A percentile compares a stretch with the other conserved stretches of the same genome.
phyloP scores from a whole-genome alignment of 2,797 vertebrate genomes.

The Melopsittacus undulatus region DNA sequence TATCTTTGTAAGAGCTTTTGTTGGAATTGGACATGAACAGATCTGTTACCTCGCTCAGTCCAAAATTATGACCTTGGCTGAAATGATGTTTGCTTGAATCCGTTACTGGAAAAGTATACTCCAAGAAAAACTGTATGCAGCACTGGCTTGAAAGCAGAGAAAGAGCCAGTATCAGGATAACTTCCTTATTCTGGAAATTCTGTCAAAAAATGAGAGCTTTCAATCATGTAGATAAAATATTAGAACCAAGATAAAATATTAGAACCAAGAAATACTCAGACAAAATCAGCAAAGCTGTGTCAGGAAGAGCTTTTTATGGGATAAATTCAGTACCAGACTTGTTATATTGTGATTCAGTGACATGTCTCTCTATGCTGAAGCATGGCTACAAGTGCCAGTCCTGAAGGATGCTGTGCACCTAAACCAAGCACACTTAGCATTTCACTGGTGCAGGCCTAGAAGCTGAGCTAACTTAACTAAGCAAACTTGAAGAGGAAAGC shows the following conservation, averaged over 20 bases:
- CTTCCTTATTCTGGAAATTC: not conserved
- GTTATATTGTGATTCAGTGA: not conserved
- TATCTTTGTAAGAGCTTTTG: constrained; percentile 27
- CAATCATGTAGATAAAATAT: not conserved
- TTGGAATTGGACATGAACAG: constrained; percentile 43
- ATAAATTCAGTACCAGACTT: not conserved
- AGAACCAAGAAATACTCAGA: not conserved
- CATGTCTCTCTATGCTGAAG: not conserved
- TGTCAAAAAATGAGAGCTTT: not conserved
- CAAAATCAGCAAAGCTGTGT: not conserved
- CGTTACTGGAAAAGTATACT: constrained; percentile 26
- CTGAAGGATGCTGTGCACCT: not conserved
- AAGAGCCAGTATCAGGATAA: not conserved
- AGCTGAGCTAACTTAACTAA: not conserved
- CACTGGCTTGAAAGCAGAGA: not conserved
- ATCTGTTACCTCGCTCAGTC: constrained; percentile 23
- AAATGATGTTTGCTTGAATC: constrained; percentile 34
- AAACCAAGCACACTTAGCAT: not conserved
- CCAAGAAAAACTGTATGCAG: constrained; percentile 31
- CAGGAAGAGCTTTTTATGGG: not conserved
- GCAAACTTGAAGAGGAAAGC: not conserved
- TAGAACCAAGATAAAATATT: no score
- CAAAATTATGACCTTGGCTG: constrained; percentile 48
- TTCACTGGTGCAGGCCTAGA: not conserved
- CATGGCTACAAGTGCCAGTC: not conserved